Evolutionary conservation across 2,113 vertebrate genomes (phyloP).

Genomic region (Lontra canadensis): DNA sequence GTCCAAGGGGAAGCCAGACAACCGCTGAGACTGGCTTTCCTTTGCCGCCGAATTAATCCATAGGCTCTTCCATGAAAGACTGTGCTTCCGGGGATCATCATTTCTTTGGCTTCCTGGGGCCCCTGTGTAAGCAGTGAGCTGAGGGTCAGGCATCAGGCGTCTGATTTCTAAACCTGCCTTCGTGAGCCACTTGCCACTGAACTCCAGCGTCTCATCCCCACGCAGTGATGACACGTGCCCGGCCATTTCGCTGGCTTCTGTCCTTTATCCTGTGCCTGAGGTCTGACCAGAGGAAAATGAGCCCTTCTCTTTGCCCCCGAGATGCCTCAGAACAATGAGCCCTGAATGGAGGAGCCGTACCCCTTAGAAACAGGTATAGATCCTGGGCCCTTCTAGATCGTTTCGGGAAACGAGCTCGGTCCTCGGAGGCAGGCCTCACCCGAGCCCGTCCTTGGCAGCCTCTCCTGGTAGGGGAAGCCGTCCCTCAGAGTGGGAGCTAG

Average conservation of each 20-base stretch:
- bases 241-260: background rate
- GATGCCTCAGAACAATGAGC: background rate
- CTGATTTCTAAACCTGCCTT: slow-evolving; percentile 37
- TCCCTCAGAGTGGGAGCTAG: background rate
- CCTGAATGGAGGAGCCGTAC: background rate
- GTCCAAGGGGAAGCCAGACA: background rate
- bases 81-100: background rate
- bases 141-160: background rate
- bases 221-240: background rate
- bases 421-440: background rate
- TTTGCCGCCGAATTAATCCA: background rate
- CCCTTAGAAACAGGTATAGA: background rate
- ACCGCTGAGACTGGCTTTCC: background rate
- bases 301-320: background rate
- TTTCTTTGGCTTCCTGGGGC: background rate
- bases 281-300: background rate
- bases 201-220: background rate
- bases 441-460: background rate
- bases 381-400: background rate
- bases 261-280: background rate
- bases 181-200: slow-evolving; percentile 21
- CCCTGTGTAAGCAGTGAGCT: background rate
- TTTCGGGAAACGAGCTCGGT: background rate
- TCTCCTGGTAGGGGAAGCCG: background rate
- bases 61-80: background rate